These are phyloP conservation scores for Chiloscyllium punctatum DNA, from an alignment of 2,797 vertebrate species.

Conservation along the genomic window DNA sequence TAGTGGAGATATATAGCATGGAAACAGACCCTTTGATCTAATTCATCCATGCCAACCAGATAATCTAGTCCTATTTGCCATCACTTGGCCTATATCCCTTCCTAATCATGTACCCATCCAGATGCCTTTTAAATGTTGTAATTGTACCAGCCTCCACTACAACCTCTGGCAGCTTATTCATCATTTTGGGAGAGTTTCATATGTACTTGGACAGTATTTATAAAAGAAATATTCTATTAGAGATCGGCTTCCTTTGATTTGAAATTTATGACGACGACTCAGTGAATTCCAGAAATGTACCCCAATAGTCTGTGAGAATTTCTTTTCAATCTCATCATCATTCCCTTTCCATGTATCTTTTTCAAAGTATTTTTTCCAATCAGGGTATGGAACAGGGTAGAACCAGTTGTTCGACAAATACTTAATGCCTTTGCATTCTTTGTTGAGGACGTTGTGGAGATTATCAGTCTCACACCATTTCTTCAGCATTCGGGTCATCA, in stretches of 20 bases:
- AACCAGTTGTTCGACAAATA: not conserved
- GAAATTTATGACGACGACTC: not conserved
- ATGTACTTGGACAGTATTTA: not conserved
- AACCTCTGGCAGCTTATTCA: no score
- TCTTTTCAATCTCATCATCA: not conserved
- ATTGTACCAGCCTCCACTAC: no score
- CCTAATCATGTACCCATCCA: no score
- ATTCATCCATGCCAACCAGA: no score
- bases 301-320: not conserved
- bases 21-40: no score
- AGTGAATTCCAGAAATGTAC: constrained; percentile 16
- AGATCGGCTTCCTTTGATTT: not conserved
- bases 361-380: not conserved
- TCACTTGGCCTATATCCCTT: no score
- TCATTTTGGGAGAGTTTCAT: not conserved
- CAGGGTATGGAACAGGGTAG: not conserved
- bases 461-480: not conserved
- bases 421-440: not conserved
- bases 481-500: constrained; percentile 36
- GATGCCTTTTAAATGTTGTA: no score
- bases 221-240: not conserved
- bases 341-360: not conserved
- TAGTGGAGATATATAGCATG: no score
- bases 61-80: no score
- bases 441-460: not conserved